A percentile compares a stretch with the other conserved stretches of the same genome.
These are phyloP conservation scores for Brotogeris chrysoptera DNA, from an alignment of 2,797 vertebrate genomes.

Conservation along the genomic window DNA sequence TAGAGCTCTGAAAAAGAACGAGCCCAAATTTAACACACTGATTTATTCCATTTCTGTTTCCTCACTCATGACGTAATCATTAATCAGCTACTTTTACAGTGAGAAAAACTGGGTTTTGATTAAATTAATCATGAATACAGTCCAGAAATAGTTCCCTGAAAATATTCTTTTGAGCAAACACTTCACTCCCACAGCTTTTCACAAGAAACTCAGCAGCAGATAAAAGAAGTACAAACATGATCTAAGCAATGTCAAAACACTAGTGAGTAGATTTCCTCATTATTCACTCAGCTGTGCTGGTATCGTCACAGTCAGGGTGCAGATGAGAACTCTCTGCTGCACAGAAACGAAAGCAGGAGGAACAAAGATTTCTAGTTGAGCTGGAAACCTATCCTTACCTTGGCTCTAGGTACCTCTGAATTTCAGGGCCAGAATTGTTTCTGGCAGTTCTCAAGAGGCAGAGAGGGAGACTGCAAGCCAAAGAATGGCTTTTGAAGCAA, in stretches of 20 bases:
- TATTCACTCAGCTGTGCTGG: neutral
- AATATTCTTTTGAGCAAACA: slow-evolving; percentile 48
- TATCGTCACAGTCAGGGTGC: neutral
- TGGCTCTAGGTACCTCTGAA: neutral
- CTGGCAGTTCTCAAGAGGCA: slow-evolving; percentile 19
- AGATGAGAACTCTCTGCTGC: neutral
- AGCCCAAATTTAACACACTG: neutral
- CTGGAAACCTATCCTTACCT: neutral
- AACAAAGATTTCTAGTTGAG: neutral
- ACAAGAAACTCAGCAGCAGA: slow-evolving; percentile 17
- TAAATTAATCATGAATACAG: slow-evolving; percentile 54
- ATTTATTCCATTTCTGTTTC: slow-evolving; percentile 49
- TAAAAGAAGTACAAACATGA: slow-evolving; percentile 46
- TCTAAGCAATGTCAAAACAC: slow-evolving; percentile 54
- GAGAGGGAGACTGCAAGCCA: neutral
- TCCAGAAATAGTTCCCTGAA: slow-evolving; percentile 38
- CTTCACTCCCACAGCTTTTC: slow-evolving; percentile 58
- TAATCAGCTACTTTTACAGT: slow-evolving; percentile 45
- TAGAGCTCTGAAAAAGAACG: neutral
- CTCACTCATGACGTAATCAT: slow-evolving; percentile 27
- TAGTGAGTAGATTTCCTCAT: slow-evolving; percentile 40
- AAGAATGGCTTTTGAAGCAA: slow-evolving; percentile 31
- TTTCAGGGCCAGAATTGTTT: slow-evolving; percentile 17
- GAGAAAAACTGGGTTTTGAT: slow-evolving; percentile 21
- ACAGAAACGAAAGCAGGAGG: neutral